Evolutionary conservation across 2,797 vertebrate genomes (phyloP), one percentile per base, ranked within the genome.

Genomic region (Orientallactaga sibirica): DNA sequence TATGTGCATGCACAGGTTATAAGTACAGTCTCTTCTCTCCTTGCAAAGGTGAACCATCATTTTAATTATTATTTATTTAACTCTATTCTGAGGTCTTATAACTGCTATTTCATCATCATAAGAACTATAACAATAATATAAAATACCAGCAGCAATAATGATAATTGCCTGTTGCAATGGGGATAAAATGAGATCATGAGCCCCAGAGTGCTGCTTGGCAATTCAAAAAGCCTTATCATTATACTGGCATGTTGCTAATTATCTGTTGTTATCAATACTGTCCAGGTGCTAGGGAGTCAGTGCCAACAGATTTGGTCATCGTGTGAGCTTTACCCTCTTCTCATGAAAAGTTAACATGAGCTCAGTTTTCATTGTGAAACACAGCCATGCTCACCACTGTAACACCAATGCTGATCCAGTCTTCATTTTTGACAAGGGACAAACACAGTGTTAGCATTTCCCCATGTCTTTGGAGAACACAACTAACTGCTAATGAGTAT

Each of bases 1-100:
- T 85, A 8, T 66, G 16, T 43, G 74, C 25, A 15, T 64, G 7
- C 3, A 0, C 29, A 73, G 66, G 33, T 91, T 91, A 71, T 64
- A 52, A 87, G 24, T 52, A 37, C 7, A 70, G 4, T 68, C 61
- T 91, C 89, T 86, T 94, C 62, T 73, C 15, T 90, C 61, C 27
- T 74, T 58, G 78, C 43, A 92, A 94, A 95, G 86, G 86, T 88
- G 90, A 93, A 52, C 33, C 19, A 41, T 90, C n/a, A 87, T 55
- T 93, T 90, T 71, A 94, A 96, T 92, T 90, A 96, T 91, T 92
- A 88, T 95, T 94, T 88, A 95, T 90, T 94, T 93, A 84, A 16
- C 27, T 33, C 5, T 64, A 78, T 24, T 91, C 71, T 75, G 70
- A 92, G 83, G 89, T 88, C 68, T 93, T 90, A 67, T 78, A 55